Conservation (phyloP, 1,140 invertebrate genomes). For the Drosophila takahashii region DNA sequence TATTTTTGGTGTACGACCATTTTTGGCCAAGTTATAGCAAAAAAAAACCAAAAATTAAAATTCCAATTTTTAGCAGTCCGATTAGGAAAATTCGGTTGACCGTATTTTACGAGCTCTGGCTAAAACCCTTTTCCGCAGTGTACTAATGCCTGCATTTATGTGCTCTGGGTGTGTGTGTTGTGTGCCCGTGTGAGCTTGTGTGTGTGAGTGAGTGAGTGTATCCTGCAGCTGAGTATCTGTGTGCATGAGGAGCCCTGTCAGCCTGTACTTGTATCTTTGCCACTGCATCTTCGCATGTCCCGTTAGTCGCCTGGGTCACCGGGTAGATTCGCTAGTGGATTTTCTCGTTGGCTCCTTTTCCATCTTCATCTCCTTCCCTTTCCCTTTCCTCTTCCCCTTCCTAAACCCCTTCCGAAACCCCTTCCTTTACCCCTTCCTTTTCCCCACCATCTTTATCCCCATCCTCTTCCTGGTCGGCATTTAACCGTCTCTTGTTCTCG, state of each 20-base stretch:
- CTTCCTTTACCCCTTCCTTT: background rate
- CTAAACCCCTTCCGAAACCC: background rate
- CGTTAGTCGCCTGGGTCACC: conserved; percentile 48
- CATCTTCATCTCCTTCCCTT: background rate
- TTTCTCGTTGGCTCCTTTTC: conserved; percentile 15
- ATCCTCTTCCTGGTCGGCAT: conserved; percentile 36
- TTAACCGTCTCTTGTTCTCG: conserved; percentile 39
- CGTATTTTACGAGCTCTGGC: no score
- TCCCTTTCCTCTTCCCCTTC: no score
- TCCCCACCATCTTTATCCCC: background rate
- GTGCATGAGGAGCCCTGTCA: conserved; percentile 40
- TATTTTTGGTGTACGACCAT: no score
- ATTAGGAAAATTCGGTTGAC: no score
- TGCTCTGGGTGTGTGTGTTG: conserved; percentile 3
- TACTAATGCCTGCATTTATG: conserved; percentile 41
- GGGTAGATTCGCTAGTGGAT: conserved; percentile 51
- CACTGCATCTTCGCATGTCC: conserved; percentile 62
- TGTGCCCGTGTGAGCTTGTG: background rate
- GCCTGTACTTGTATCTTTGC: conserved; percentile 63
- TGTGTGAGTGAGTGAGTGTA: conserved; percentile 39
- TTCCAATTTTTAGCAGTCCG: no score
- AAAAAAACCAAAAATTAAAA: no score
- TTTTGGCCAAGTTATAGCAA: no score
- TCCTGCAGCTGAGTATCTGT: conserved; percentile 44
- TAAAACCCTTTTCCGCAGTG: conserved; percentile 9